phyloP scores from a whole-genome alignment of 2,113 vertebrate genomes.

The Ceyx margarethae region DNA sequence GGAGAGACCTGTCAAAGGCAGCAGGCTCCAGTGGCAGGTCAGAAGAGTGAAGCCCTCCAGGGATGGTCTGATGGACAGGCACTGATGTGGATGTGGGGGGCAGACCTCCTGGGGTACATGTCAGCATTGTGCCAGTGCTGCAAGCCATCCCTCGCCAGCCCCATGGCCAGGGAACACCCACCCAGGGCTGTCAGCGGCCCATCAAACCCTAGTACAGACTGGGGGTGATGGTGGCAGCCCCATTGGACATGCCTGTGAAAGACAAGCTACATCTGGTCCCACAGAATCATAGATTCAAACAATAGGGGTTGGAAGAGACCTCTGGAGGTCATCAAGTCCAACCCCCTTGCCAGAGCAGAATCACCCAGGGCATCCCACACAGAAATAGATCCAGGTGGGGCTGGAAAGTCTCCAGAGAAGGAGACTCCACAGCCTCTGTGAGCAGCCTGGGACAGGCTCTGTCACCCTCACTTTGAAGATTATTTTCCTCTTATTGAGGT shows the following conservation, averaged over 20 bases:
- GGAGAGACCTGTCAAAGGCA: not conserved
- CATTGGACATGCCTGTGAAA: accelerated
- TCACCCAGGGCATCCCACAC: no score
- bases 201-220: accelerated
- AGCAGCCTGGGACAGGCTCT: no score
- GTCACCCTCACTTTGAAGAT: no score
- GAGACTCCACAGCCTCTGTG: no score
- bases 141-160: not conserved
- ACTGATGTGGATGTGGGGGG: accelerated
- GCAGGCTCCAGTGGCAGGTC: accelerated
- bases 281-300: no score
- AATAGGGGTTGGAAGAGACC: no score
- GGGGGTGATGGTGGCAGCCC: no score
- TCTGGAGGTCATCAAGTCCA: no score
- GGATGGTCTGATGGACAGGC: not conserved
- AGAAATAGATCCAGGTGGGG: no score
- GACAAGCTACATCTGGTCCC: not conserved
- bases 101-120: accelerated
- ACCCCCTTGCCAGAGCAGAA: no score
- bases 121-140: accelerated
- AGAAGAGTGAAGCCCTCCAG: accelerated
- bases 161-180: accelerated
- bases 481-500: no score
- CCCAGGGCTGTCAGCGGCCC: not conserved
- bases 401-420: no score